A percentile compares a stretch with the other conserved stretches of the same genome.
Evolutionary conservation across 2,888 invertebrate genomes (phyloP).

Genomic region (Lithophane socia): DNA sequence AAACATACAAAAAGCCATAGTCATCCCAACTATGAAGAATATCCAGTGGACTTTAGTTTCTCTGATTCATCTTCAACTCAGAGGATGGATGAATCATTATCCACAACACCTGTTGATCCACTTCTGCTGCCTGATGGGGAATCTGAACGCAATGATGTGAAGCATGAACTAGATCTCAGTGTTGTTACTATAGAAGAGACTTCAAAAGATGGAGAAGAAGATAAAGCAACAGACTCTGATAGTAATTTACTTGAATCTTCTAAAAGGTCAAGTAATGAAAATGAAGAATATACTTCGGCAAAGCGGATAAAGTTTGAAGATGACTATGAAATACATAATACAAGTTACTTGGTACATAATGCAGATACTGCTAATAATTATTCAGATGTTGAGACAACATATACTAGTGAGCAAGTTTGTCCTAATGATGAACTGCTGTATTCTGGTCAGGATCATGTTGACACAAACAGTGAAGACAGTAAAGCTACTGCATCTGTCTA

Average conservation of each 20-base stretch:
- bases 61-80: slow-evolving; percentile 84
- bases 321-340: slow-evolving; percentile 76
- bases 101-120: slow-evolving; percentile 87
- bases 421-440: slow-evolving; percentile 78
- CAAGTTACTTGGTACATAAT: slow-evolving; percentile 69
- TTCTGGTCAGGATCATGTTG: slow-evolving; percentile 80
- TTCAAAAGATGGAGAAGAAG: slow-evolving; percentile 81
- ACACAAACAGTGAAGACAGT: slow-evolving; percentile 85
- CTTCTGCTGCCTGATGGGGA: slow-evolving; percentile 84
- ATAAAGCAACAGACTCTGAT: slow-evolving; percentile 78
- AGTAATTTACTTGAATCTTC: slow-evolving; percentile 76
- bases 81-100: slow-evolving; percentile 84
- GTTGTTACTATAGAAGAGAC: slow-evolving; percentile 85
- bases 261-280: slow-evolving; percentile 84
- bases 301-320: slow-evolving; percentile 85
- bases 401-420: slow-evolving; percentile 78
- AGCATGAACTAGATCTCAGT: slow-evolving; percentile 83
- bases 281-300: slow-evolving; percentile 76
- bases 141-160: slow-evolving; percentile 80
- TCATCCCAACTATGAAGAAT: slow-evolving; percentile 84
- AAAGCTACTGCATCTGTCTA: slow-evolving; percentile 82
- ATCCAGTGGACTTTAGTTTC: slow-evolving; percentile 85
- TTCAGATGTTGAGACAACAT: slow-evolving; percentile 80
- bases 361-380: slow-evolving; percentile 72
- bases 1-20: slow-evolving; percentile 81